These are phyloP conservation scores for Mechanitis messenoides DNA, from an alignment of 2,888 invertebrate species.

Conservation along the genomic window DNA sequence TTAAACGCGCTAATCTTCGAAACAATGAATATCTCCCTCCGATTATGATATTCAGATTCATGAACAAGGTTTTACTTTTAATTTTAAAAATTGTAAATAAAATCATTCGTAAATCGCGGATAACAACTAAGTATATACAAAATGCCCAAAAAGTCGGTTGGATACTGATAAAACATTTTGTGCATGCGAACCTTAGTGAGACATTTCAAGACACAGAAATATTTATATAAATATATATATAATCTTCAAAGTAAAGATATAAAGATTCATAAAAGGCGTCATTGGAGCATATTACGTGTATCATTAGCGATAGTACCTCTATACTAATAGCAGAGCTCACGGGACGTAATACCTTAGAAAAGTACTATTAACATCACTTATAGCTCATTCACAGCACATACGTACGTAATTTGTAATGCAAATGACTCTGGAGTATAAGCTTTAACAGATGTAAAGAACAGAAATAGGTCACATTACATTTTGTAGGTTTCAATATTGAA, in stretches of 20 bases:
- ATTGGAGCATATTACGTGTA: slow-evolving; percentile 8
- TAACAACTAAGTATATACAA: too few species aligned
- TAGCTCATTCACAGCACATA: slow-evolving; percentile 28
- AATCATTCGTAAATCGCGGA: too few species aligned
- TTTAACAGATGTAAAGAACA: slow-evolving; percentile 26
- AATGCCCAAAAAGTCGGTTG: too few species aligned
- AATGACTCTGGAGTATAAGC: slow-evolving; percentile 27
- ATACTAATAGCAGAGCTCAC: slow-evolving; percentile 11
- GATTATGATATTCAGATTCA: too few species aligned
- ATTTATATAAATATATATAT: too few species aligned
- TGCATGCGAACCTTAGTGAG: too few species aligned
- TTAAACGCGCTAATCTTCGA: too few species aligned
- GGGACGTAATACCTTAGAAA: slow-evolving; percentile 21
- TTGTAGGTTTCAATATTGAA: slow-evolving; percentile 12
- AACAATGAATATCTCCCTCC: too few species aligned
- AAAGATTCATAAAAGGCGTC: slow-evolving; percentile 2
- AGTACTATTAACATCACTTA: slow-evolving; percentile 26
- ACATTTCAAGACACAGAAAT: too few species aligned
- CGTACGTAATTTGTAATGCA: slow-evolving; percentile 29
- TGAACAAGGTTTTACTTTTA: too few species aligned
- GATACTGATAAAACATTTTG: too few species aligned
- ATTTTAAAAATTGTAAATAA: too few species aligned
- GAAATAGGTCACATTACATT: slow-evolving; percentile 33
- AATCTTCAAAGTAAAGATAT: slow-evolving; percentile 1
- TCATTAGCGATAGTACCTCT: slow-evolving; percentile 14